phyloP scores from a whole-genome alignment of 2,888 invertebrate species.

The Amiota communis region DNA sequence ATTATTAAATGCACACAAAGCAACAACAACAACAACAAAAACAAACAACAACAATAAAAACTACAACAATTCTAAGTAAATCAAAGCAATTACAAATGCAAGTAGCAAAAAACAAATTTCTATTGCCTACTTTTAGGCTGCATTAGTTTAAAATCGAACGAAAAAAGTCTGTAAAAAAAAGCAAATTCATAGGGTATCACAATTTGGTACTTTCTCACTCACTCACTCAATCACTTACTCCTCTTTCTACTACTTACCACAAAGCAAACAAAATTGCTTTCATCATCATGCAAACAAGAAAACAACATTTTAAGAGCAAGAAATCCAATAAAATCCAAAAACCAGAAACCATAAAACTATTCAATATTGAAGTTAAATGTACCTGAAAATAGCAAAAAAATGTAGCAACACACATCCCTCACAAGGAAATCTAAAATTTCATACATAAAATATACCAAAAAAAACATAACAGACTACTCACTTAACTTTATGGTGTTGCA shows the following conservation, averaged over 20 bases:
- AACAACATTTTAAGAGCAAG: background rate
- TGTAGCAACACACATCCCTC: background rate
- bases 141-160: background rate
- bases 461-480: no score
- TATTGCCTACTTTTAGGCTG: slow-evolving; percentile 22
- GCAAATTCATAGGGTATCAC: background rate
- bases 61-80: slow-evolving; percentile 1
- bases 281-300: background rate
- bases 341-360: background rate
- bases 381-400: slow-evolving; percentile 61
- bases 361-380: slow-evolving; percentile 43
- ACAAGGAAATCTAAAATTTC: no score
- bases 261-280: slow-evolving; percentile 5
- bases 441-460: no score
- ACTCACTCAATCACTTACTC: background rate
- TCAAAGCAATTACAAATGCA: slow-evolving; percentile 3
- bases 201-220: no score
- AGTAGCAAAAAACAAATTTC: background rate
- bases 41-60: background rate
- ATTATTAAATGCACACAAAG: slow-evolving; percentile 12
- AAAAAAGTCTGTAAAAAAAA: background rate
- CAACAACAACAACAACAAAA: slow-evolving; percentile 12
- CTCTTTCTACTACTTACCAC: background rate
- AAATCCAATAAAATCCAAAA: slow-evolving; percentile 5
- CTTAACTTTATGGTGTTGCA: no score